A percentile compares a stretch with the other conserved stretches of the same genome.
phyloP scores from a whole-genome alignment of 2,797 vertebrate genomes.

The Hippopotamyrus pictus region DNA sequence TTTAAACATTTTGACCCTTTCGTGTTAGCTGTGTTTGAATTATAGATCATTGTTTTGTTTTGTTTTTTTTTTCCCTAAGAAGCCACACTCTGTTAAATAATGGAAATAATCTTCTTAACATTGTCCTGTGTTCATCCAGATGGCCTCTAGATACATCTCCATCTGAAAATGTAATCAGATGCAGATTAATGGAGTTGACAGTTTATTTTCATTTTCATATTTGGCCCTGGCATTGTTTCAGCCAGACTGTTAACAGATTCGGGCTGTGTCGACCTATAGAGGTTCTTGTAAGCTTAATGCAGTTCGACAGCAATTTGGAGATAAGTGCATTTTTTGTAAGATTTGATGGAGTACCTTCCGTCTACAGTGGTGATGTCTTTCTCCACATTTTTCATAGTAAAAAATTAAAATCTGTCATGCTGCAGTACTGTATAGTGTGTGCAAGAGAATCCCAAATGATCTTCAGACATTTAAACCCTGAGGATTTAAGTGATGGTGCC shows the following conservation, averaged over 20 bases:
- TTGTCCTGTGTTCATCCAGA: slow-evolving; percentile 24
- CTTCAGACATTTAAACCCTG: slow-evolving; percentile 26
- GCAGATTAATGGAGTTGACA: slow-evolving; percentile 13
- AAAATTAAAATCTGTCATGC: background rate
- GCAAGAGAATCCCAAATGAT: slow-evolving; percentile 26
- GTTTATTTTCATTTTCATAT: background rate
- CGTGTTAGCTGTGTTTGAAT: background rate
- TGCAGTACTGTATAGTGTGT: background rate
- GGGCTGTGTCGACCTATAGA: background rate
- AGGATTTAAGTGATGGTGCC: slow-evolving; percentile 31
- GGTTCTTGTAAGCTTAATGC: background rate
- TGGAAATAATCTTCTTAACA: slow-evolving; percentile 35
- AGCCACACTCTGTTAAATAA: slow-evolving; percentile 24
- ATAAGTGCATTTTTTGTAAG: slow-evolving; percentile 8
- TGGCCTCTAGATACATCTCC: slow-evolving; percentile 25
- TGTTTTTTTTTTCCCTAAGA: slow-evolving; percentile 31
- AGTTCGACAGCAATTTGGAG: background rate
- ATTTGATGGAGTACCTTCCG: background rate
- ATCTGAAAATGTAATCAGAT: slow-evolving; percentile 25
- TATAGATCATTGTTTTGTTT: slow-evolving; percentile 19
- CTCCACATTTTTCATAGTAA: background rate
- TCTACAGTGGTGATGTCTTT: background rate
- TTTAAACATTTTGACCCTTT: background rate
- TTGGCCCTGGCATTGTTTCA: background rate
- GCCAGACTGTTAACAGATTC: background rate